phyloP scores from a whole-genome alignment of 2,888 invertebrate genomes.

The Sarcophaga rosellei region DNA sequence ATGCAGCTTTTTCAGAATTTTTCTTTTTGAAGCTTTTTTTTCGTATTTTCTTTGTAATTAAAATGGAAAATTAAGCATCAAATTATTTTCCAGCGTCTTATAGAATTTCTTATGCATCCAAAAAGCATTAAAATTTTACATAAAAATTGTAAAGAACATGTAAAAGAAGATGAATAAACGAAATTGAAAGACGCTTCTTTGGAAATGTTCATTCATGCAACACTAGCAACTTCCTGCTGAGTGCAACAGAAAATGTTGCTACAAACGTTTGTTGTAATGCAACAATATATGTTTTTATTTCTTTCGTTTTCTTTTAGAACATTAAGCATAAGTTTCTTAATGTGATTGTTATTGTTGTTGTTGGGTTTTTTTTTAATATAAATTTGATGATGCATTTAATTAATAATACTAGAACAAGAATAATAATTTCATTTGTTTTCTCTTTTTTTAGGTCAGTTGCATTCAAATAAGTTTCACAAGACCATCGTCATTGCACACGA shows the following conservation, averaged over 20 bases:
- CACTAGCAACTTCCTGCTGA: constrained; percentile 44
- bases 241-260: constrained; percentile 32
- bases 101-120: not conserved
- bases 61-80: not conserved
- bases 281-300: not conserved
- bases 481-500: not conserved
- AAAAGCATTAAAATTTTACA: not conserved
- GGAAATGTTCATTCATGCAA: constrained; percentile 23
- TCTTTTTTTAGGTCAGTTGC: constrained; percentile 55
- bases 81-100: not conserved
- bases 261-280: not conserved
- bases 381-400: constrained; percentile 40
- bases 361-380: not conserved
- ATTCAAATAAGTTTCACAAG: constrained; percentile 1
- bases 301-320: too few relatives aligned
- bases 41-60: not conserved
- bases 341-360: too few relatives aligned
- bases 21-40: too few relatives aligned
- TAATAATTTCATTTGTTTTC: constrained; percentile 19
- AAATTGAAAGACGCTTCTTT: not conserved
- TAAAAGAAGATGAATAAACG: not conserved
- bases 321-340: constrained; percentile 19
- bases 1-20: too few relatives aligned
- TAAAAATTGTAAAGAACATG: not conserved
- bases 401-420: constrained; percentile 10